Conservation (phyloP, 2,113 vertebrate genomes). For the Notarius quadriscutis region DNA sequence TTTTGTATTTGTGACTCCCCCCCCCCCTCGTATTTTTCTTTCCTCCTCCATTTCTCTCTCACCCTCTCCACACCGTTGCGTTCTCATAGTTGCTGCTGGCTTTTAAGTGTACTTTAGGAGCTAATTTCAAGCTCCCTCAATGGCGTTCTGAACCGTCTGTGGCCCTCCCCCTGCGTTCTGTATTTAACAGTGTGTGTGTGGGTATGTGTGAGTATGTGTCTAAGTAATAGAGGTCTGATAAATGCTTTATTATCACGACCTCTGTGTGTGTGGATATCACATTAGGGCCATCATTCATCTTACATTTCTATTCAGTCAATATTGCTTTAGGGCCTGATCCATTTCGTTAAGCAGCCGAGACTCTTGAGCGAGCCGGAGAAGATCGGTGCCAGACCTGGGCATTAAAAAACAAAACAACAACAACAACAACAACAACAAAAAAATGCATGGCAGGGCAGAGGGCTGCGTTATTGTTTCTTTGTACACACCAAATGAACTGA, state of each 20-base stretch:
- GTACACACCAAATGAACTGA: not conserved
- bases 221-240: constrained; percentile 51
- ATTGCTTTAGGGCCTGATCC: constrained; percentile 50
- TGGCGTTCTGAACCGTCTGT: constrained; percentile 21
- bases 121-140: constrained; percentile 35
- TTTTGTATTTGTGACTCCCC: not conserved
- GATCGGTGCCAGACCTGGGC: constrained; percentile 8
- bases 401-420: not conserved
- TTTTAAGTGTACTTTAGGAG: constrained; percentile 32
- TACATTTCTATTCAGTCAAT: constrained; percentile 50
- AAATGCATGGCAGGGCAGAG: no score
- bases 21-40: not conserved
- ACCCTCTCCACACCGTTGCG: not conserved
- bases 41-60: not conserved
- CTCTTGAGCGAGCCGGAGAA: constrained; percentile 14
- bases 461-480: not conserved
- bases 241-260: constrained; percentile 55
- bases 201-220: constrained; percentile 14
- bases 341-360: constrained; percentile 37
- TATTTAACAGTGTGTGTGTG: constrained; percentile 30
- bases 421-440: not conserved
- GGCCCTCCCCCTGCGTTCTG: constrained; percentile 35
- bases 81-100: not conserved
- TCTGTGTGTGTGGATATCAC: constrained; percentile 50
- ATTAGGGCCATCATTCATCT: constrained; percentile 51